These are phyloP conservation scores for Zaprionus nigranus DNA, from an alignment of 1,140 invertebrate species.

Conservation along the genomic window DNA sequence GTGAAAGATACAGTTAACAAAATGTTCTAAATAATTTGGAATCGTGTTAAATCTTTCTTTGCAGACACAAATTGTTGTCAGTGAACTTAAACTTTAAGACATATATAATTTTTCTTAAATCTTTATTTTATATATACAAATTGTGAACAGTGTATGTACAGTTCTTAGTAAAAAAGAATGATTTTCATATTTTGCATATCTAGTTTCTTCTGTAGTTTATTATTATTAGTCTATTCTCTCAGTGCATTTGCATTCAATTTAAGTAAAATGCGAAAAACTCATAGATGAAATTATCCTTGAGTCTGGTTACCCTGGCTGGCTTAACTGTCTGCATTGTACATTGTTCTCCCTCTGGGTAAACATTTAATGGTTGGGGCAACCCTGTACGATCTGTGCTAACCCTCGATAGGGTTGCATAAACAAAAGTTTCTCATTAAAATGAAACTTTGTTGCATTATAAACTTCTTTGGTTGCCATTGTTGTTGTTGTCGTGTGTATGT, in stretches of 20 bases:
- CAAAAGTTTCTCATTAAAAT: slow-evolving; percentile 82
- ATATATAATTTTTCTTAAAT: too few relatives aligned
- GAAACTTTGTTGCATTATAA: slow-evolving; percentile 77
- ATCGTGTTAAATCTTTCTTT: too few relatives aligned
- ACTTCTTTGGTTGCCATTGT: slow-evolving; percentile 46
- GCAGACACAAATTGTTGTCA: too few relatives aligned
- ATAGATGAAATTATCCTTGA: slow-evolving; percentile 26
- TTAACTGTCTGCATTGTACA: slow-evolving; percentile 32
- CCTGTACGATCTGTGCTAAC: slow-evolving; percentile 4
- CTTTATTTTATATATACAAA: too few relatives aligned
- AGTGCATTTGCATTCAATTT: slow-evolving; percentile 39
- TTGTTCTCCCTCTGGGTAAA: slow-evolving; percentile 34
- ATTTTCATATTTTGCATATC: too few relatives aligned
- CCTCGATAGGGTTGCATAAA: slow-evolving; percentile 51
- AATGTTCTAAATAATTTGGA: too few relatives aligned
- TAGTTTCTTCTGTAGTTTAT: too few relatives aligned
- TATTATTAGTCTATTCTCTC: too few relatives aligned
- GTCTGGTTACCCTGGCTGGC: slow-evolving; percentile 27
- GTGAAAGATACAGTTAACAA: too few relatives aligned
- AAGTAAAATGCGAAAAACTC: slow-evolving; percentile 6
- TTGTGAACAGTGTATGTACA: too few relatives aligned
- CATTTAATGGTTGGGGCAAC: slow-evolving; percentile 30
- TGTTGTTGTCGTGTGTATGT: slow-evolving; percentile 21
- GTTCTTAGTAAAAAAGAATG: too few relatives aligned
- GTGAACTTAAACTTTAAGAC: too few relatives aligned